Base-by-base conservation (phyloP, 2,113 vertebrate genomes). In the Toxotes jaculatrix region DNA sequence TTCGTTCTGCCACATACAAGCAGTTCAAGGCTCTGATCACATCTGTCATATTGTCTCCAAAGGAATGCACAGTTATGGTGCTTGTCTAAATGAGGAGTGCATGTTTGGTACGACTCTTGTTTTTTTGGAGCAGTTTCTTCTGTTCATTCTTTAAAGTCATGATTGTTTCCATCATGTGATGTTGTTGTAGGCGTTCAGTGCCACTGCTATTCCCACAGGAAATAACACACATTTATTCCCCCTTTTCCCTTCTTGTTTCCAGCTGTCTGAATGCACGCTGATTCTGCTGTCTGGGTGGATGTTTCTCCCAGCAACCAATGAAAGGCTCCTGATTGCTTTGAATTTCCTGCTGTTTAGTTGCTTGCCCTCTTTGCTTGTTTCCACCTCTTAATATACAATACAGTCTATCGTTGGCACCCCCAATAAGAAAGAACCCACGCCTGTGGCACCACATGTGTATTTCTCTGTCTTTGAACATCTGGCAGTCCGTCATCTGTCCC, bases 291-390 rank as follows among this genome's bases (percentile, higher is more conserved):
- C 75, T 59, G 42, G 69, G 43, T 69, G 55, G 43, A 66, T 70
- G 74, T 82, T 87, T 85, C 70, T 75, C 56, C 72, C 38, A 59
- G 51, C 78, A 51, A 6, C 79, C 86, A 79, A 64, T 75, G 64
- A 91, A 93, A 88, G 83, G 16, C 57, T 67, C 57, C 59, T 91
- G 85, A 91, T 92, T 92, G 84, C 83, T 88, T 84, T 90, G 79
- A 88, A 82, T 77, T 82, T 71, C 56, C 23, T 81, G 79, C 71
- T 38, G 79, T 88, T 78, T 87, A 87, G 77, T 84, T 75, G 57
- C 71, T 68, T 79, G 70, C 70, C 68, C 64, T 75, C 45, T 85
- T 83, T 77, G 77, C 38, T 62, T 69, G 9, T 77, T 79, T 67
- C n/a, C 61, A 79, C 17, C 73, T 75, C 8, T 36, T 74, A 32